A percentile compares a stretch with the other conserved stretches of the same genome.
Conservation (phyloP, 2,888 invertebrate genomes). For the Hypsopygia costalis region DNA sequence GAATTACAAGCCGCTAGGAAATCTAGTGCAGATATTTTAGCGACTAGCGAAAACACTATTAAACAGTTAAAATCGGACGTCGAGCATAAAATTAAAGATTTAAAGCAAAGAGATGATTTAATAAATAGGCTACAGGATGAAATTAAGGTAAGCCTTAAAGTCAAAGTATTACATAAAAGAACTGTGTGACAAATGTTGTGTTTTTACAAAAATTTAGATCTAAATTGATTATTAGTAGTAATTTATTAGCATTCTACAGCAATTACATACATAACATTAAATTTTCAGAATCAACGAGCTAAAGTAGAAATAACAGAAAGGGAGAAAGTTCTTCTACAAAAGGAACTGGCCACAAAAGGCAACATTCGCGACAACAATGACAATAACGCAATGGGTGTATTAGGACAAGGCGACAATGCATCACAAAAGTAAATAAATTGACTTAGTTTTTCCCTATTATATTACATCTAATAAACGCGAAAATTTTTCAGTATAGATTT, state of each 20-base stretch:
- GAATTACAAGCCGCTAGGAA: constrained; percentile 66
- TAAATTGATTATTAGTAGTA: no score
- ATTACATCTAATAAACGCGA: no score
- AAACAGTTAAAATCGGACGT: constrained; percentile 58
- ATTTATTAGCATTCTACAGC: no score
- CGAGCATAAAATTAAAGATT: constrained; percentile 58
- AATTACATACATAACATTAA: background rate
- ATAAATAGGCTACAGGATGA: constrained; percentile 62
- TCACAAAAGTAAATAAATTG: constrained; percentile 47
- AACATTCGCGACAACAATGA: constrained; percentile 63
- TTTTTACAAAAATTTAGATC: constrained; percentile 1
- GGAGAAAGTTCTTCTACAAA: constrained; percentile 58
- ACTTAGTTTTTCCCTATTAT: no score
- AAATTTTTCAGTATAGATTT: no score
- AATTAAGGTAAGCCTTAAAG: constrained; percentile 54
- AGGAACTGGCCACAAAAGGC: constrained; percentile 45
- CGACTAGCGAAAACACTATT: constrained; percentile 55
- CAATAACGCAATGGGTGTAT: constrained; percentile 51
- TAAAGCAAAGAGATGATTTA: constrained; percentile 58
- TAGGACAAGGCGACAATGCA: constrained; percentile 56
- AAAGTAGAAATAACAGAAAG: constrained; percentile 63
- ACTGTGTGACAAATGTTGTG: constrained; percentile 1
- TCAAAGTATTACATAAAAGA: constrained; percentile 2
- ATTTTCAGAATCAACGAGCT: constrained; percentile 56
- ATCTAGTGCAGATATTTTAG: constrained; percentile 48